A percentile compares a stretch with the other conserved stretches of the same genome.
phyloP scores from a whole-genome alignment of 2,888 invertebrate genomes.

The Leptodirus hochenwartii region DNA sequence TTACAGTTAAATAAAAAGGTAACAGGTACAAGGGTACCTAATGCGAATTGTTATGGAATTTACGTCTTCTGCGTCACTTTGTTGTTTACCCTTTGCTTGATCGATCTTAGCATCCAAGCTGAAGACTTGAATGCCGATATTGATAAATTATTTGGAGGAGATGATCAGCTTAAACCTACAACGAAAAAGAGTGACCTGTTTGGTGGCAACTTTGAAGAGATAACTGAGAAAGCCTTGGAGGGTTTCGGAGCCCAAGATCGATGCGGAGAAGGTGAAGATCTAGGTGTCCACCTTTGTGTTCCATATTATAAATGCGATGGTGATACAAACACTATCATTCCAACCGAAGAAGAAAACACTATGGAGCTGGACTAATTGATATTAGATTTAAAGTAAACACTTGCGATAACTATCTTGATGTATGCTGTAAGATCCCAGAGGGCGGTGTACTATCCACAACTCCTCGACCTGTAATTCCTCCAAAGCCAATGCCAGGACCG shows the following conservation, averaged over 20 bases:
- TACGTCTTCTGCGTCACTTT: background rate
- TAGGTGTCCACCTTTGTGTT: slow-evolving; percentile 51
- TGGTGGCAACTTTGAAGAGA: slow-evolving; percentile 15
- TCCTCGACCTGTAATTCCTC: slow-evolving; percentile 15
- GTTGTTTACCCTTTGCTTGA: background rate
- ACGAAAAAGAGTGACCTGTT: slow-evolving; percentile 11
- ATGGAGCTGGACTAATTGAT: no score
- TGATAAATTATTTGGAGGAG: slow-evolving; percentile 12
- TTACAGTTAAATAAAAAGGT: no score
- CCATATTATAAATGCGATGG: slow-evolving; percentile 62
- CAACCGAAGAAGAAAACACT: no score
- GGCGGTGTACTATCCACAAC: slow-evolving; percentile 14
- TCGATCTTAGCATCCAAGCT: slow-evolving; percentile 6
- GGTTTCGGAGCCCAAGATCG: slow-evolving; percentile 15
- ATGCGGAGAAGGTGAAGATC: slow-evolving; percentile 27
- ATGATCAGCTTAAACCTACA: no score
- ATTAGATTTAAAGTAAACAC: slow-evolving; percentile 33
- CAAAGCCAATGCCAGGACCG: slow-evolving; percentile 12
- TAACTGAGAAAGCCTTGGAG: slow-evolving; percentile 14
- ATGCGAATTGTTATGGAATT: slow-evolving; percentile 5
- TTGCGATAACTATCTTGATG: slow-evolving; percentile 55
- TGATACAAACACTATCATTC: slow-evolving; percentile 35
- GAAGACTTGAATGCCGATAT: slow-evolving; percentile 10
- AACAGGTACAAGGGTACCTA: no score
- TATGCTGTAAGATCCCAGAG: slow-evolving; percentile 43